phyloP scores from a whole-genome alignment of 2,797 vertebrate species.

The Luscinia luscinia region DNA sequence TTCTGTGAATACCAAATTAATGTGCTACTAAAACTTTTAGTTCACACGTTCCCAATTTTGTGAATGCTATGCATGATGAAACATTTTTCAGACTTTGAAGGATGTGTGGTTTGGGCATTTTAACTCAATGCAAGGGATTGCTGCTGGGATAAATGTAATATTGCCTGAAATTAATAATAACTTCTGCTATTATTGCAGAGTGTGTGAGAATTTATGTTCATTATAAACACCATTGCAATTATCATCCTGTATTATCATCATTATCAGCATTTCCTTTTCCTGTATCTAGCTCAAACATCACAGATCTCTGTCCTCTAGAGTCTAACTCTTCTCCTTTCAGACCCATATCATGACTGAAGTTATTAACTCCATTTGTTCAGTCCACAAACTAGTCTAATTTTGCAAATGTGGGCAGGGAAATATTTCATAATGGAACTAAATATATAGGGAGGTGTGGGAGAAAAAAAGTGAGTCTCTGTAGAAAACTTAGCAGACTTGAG shows the following conservation, averaged over 20 bases:
- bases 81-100: neutral
- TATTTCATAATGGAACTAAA: neutral
- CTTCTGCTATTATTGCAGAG: neutral
- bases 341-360: neutral
- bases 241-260: neutral
- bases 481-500: neutral
- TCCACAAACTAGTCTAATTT: neutral
- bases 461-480: neutral
- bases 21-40: neutral
- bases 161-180: neutral
- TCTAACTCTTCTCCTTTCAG: neutral
- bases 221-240: neutral
- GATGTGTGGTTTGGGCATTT: neutral
- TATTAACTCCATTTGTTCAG: neutral
- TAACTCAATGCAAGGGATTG: neutral
- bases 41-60: accelerated
- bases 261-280: neutral
- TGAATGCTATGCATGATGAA: neutral
- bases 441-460: neutral
- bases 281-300: neutral
- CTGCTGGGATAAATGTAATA: neutral
- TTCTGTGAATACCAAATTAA: neutral
- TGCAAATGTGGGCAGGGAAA: neutral
- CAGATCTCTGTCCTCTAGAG: neutral
- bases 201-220: neutral